Percentiles rank a stretch among this genome's conserved stretches.
These are phyloP conservation scores for Labeo calbasu DNA, from an alignment of 2,797 vertebrate species.

Conservation along the genomic window DNA sequence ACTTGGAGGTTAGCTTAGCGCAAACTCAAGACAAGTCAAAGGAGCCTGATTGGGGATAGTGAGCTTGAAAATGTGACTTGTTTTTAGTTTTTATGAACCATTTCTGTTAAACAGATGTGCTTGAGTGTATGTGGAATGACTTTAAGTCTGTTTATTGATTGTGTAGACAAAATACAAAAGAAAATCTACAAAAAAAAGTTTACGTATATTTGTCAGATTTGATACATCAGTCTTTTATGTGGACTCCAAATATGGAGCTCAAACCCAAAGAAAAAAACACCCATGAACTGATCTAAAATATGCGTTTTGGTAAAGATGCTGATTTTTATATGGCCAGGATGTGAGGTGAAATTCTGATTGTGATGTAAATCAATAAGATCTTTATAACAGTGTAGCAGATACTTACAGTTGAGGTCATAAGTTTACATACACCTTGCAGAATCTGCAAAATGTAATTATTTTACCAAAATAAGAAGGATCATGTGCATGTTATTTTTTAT, in stretches of 20 bases:
- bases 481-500: too few species aligned
- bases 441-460: too few species aligned
- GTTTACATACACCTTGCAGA: too few species aligned
- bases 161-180: not conserved
- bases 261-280: not conserved
- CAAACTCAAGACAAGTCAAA: slow-evolving; percentile 35
- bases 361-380: not conserved
- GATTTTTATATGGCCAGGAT: not conserved
- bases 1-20: slow-evolving; percentile 52
- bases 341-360: not conserved
- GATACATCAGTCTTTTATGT: not conserved
- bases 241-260: not conserved
- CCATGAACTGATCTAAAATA: not conserved
- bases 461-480: too few species aligned
- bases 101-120: not conserved
- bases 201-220: not conserved
- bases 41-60: too few species aligned
- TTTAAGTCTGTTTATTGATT: not conserved
- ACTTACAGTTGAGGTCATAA: not conserved
- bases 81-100: not conserved
- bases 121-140: too few species aligned
- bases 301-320: not conserved
- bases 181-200: not conserved
- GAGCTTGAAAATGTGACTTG: not conserved
- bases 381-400: not conserved